phyloP scores from a whole-genome alignment of 2,888 invertebrate species.

The Meghimatium bilineatum region DNA sequence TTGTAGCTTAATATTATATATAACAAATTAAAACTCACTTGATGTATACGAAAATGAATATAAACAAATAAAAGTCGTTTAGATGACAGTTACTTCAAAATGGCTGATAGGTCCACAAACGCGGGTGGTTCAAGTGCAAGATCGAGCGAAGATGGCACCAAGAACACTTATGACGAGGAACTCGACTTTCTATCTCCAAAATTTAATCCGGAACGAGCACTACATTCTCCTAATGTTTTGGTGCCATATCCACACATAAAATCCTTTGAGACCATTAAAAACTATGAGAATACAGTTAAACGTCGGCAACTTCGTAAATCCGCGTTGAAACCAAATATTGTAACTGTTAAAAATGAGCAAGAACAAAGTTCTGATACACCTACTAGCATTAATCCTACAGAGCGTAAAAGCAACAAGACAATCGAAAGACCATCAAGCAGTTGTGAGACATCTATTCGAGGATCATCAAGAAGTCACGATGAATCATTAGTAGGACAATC shows the following conservation, averaged over 20 bases:
- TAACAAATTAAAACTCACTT: not conserved
- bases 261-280: constrained; percentile 62
- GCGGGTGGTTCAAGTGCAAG: constrained; percentile 37
- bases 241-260: constrained; percentile 59
- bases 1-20: not conserved
- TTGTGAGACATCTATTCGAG: not conserved
- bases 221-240: constrained; percentile 32
- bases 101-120: constrained; percentile 59
- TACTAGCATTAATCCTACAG: not conserved
- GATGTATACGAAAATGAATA: not conserved
- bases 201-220: constrained; percentile 57
- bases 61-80: not conserved
- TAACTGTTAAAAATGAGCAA: not conserved
- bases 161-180: constrained; percentile 39
- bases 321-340: not conserved
- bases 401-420: not conserved
- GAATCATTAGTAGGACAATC: no score
- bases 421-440: not conserved
- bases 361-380: not conserved
- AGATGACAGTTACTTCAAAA: constrained; percentile 49
- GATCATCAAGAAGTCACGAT: not conserved
- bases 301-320: not conserved
- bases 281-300: constrained; percentile 59
- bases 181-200: constrained; percentile 60
- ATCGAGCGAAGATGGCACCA: constrained; percentile 41